phyloP scores from a whole-genome alignment of 1,140 invertebrate species.

The Drosophila ficusphila region DNA sequence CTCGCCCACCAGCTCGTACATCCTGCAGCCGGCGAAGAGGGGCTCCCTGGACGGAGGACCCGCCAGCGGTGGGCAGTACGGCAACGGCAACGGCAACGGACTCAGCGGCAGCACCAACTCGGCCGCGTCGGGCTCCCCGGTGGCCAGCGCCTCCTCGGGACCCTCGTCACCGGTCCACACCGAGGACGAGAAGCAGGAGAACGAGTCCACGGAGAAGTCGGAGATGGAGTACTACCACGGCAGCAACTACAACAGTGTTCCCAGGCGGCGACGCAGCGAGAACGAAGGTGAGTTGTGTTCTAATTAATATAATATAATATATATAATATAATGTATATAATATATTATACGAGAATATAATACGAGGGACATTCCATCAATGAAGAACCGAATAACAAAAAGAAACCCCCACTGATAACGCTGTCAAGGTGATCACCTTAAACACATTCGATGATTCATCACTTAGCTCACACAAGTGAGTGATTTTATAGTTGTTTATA shows the following conservation, averaged over 20 bases:
- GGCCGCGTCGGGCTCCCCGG: conserved; percentile 69
- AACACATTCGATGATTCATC: conserved; percentile 12
- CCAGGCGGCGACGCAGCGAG: conserved; percentile 69
- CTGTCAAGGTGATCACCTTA: background rate
- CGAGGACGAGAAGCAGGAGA: conserved; percentile 86
- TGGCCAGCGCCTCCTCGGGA: conserved; percentile 84
- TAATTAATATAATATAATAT: too few species aligned
- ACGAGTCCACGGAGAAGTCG: conserved; percentile 85
- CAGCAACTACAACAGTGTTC: conserved; percentile 65
- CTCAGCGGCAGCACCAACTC: conserved; percentile 74
- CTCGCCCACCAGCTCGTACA: conserved; percentile 59
- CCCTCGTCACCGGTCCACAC: conserved; percentile 85
- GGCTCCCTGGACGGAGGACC: conserved; percentile 60
- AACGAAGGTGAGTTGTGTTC: conserved; percentile 84
- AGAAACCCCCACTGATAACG: background rate
- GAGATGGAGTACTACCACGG: conserved; percentile 58
- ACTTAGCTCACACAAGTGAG: background rate
- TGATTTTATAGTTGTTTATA: background rate
- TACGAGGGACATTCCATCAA: too few species aligned
- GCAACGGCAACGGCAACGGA: conserved; percentile 47
- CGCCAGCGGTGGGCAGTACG: background rate
- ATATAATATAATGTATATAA: too few species aligned
- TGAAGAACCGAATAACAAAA: background rate
- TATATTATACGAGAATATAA: too few species aligned
- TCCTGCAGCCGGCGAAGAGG: conserved; percentile 61